Conservation (phyloP, 1,140 invertebrate species). For the Idris sp. region DNA sequence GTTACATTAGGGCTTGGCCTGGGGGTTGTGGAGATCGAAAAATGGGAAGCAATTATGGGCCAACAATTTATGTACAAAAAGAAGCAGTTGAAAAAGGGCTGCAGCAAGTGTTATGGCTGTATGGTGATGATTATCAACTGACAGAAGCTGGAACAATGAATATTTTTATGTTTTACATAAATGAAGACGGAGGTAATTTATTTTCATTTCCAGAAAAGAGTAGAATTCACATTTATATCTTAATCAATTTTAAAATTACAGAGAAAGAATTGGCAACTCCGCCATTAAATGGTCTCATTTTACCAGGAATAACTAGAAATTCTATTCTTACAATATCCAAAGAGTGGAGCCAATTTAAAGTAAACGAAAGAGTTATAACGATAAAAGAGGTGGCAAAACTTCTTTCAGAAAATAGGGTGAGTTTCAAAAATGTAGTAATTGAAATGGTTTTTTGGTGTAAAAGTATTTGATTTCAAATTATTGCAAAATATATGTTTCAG, state of each 20-base stretch:
- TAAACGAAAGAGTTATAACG: slow-evolving; percentile 89
- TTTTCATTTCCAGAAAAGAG: no score
- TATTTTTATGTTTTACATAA: slow-evolving; percentile 93
- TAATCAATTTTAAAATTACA: slow-evolving; percentile 73
- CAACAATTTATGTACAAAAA: slow-evolving; percentile 90
- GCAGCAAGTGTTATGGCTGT: slow-evolving; percentile 98
- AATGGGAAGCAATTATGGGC: slow-evolving; percentile 96
- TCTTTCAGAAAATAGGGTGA: slow-evolving; percentile 90
- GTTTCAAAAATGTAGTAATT: no score
- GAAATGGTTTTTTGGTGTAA: no score
- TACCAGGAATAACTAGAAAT: slow-evolving; percentile 95
- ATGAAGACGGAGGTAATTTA: slow-evolving; percentile 95
- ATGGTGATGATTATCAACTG: slow-evolving; percentile 94
- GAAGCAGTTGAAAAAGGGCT: slow-evolving; percentile 88
- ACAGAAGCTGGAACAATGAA: slow-evolving; percentile 99
- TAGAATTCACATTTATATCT: no score
- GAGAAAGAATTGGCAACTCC: slow-evolving; percentile 96
- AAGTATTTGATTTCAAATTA: no score
- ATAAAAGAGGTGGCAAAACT: slow-evolving; percentile 90
- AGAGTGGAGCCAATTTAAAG: slow-evolving; percentile 93
- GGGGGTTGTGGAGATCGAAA: slow-evolving; percentile 96
- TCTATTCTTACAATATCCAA: slow-evolving; percentile 89
- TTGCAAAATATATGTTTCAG: slow-evolving; percentile 81
- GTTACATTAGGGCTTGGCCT: slow-evolving; percentile 93
- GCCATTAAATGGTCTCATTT: slow-evolving; percentile 92